Base-by-base conservation (phyloP, 2,113 vertebrate genomes). In the Orycteropus afer region DNA sequence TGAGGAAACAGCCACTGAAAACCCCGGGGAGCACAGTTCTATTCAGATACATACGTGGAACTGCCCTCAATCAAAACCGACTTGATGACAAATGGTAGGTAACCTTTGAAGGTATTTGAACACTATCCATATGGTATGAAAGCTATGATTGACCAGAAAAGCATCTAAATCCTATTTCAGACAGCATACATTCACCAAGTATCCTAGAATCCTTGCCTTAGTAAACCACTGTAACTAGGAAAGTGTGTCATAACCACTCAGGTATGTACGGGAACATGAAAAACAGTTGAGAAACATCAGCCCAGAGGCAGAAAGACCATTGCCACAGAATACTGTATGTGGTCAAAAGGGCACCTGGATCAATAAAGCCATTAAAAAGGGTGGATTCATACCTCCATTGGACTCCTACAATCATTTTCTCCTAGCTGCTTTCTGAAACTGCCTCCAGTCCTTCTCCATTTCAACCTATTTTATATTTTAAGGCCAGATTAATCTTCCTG, bases 91-190 rank as follows among this genome's bases (percentile, higher is more conserved):
- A n/a, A n/a, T n/a, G n/a, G n/a, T n/a, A 86, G 80, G 59, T 29
- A 89, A 65, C 0, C 32, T 95, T 47, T 79, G 37, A 89, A 89
- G 7, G 0, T 37, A 55, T 85, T 74, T 74, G 37, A 74, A 63
- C 37, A 79, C 42, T 53, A 37, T 77, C 91, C 57, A 27, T 85
- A 83, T 32, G 71, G 65, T 18, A 73, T 53, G 45, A 89, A 95
- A 79, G 61, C 61, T 92, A 61, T 83, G n/a, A 84, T 22, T 79
- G 71, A 71, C 73, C n/a, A 92, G 94, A 79, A 93, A 95, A 79
- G 67, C 53, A 79, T 65, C 40, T 74, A 42, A 40, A 42, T 90
- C n/a, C n/a, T 78, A 32, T 86, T 89, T 93, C 65, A 80, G 51
- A 86, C 23, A 49, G 18, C 61, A 49, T 27, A 23, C 27, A 71